Conservation (phyloP, 2,113 vertebrate genomes). For the Osmerus eperlanus region DNA sequence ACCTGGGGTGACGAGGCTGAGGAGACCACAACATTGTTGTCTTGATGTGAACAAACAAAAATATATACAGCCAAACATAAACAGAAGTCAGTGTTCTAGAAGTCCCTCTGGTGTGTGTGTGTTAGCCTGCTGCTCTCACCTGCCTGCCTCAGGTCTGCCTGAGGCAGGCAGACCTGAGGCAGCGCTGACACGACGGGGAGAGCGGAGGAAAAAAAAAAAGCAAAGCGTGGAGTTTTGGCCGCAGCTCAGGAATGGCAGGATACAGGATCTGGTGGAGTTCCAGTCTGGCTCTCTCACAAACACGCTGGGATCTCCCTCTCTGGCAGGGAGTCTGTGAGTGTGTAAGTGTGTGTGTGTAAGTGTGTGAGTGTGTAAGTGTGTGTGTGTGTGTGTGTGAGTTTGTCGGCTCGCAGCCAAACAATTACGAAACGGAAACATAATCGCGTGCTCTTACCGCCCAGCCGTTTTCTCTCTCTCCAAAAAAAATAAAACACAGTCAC, state of each 20-base stretch:
- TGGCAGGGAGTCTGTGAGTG: constrained; percentile 17
- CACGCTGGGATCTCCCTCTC: constrained; percentile 63
- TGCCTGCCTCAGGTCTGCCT: no score
- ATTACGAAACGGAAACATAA: constrained; percentile 57
- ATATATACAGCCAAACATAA: no score
- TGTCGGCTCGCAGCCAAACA: constrained; percentile 51
- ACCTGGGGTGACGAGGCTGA: constrained; percentile 35
- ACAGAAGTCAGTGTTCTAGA: no score
- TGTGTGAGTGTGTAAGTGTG: background rate
- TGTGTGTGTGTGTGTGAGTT: constrained; percentile 24
- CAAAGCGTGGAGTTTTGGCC: constrained; percentile 45
- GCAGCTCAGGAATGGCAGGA: constrained; percentile 48
- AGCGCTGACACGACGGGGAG: constrained; percentile 2
- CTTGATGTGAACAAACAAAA: no score
- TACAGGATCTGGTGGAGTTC: constrained; percentile 56
- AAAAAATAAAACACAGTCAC: background rate
- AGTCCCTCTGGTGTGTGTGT: no score
- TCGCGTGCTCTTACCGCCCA: constrained; percentile 36
- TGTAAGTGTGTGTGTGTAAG: constrained; percentile 4
- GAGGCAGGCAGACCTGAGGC: background rate
- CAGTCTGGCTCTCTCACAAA: constrained; percentile 59
- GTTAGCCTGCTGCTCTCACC: no score
- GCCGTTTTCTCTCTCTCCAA: constrained; percentile 12
- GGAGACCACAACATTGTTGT: background rate
- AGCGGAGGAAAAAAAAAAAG: constrained; percentile 5